Evolutionary conservation across 2,113 vertebrate genomes (phyloP).

Genomic region (Thomomys bottae): DNA sequence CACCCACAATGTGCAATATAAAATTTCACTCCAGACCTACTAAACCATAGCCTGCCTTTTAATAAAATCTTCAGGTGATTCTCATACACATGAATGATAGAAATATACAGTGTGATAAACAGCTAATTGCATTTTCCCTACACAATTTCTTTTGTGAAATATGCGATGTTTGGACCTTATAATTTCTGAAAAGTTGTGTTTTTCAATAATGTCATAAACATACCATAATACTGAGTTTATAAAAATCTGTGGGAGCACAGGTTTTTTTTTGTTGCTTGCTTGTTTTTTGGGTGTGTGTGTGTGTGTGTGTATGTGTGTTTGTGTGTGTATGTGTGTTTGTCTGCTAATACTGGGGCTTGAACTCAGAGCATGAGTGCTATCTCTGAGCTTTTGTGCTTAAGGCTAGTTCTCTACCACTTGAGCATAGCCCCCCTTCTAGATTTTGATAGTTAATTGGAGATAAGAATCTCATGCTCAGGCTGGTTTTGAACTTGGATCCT

Average conservation of each 20-base stretch:
- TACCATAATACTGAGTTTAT: neutral
- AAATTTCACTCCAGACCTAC: neutral
- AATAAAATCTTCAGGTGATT: neutral
- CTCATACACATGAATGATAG: neutral
- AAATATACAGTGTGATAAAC: neutral
- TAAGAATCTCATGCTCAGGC: no score
- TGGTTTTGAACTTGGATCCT: no score
- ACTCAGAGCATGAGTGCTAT: no score
- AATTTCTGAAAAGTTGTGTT: neutral
- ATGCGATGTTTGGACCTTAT: neutral
- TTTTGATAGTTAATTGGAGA: no score
- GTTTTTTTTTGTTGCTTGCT: no score
- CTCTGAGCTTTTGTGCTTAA: no score
- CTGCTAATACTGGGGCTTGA: no score
- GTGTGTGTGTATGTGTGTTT: no score
- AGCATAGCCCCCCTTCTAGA: no score
- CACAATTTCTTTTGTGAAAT: slow-evolving; percentile 10
- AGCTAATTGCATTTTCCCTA: neutral
- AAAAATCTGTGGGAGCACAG: neutral
- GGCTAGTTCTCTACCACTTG: no score
- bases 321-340: no score
- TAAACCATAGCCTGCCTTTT: neutral
- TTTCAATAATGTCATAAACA: slow-evolving; percentile 16
- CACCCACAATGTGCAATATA: neutral
- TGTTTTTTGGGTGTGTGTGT: no score